phyloP scores from a whole-genome alignment of 1,140 invertebrate genomes.

The Papilio dardanus region DNA sequence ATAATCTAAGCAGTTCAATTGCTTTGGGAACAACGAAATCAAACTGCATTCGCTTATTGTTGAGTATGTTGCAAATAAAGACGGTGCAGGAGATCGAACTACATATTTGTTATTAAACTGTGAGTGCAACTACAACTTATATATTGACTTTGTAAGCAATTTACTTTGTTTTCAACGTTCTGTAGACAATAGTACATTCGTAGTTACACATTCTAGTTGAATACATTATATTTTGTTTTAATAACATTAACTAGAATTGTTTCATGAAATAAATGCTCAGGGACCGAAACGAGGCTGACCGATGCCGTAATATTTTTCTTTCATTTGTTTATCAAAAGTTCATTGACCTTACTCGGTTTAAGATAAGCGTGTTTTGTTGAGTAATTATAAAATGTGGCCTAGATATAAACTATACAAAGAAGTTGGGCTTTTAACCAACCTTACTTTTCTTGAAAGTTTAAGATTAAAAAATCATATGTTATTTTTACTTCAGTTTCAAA shows the following conservation, averaged over 20 bases:
- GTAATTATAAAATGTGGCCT: slow-evolving; percentile 36
- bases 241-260: not conserved
- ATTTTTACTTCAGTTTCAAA: too few relatives aligned
- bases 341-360: slow-evolving; percentile 24
- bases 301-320: slow-evolving; percentile 17
- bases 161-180: not conserved
- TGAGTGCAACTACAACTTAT: too few relatives aligned
- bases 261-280: slow-evolving; percentile 20
- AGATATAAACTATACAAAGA: slow-evolving; percentile 1
- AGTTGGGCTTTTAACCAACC: not conserved
- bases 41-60: too few relatives aligned
- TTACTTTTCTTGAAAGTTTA: too few relatives aligned
- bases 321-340: slow-evolving; percentile 34
- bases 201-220: not conserved
- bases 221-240: not conserved
- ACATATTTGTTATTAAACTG: not conserved
- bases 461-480: too few relatives aligned
- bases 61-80: not conserved
- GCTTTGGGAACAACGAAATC: not conserved
- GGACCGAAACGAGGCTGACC: not conserved
- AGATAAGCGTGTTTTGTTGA: slow-evolving; percentile 29
- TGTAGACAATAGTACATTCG: not conserved
- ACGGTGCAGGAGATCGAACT: not conserved
- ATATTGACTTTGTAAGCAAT: too few relatives aligned
- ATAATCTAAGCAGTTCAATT: not conserved